Base-by-base conservation (phyloP, 2,797 vertebrate genomes). In the Sebastes hopkinsi region DNA sequence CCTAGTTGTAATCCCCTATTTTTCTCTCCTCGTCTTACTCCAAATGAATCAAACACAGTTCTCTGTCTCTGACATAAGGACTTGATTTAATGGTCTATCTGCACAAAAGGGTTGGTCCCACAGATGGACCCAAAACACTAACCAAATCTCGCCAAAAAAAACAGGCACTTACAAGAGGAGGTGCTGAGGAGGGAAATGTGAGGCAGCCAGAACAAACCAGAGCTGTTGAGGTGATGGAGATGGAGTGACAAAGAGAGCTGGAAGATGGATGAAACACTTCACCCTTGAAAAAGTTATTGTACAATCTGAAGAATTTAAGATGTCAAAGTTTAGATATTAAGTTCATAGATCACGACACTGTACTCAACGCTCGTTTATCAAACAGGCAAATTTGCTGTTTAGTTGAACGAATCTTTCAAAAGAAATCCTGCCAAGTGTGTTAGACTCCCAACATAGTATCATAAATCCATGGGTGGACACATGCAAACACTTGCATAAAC, bases 381-480 rank as follows among this genome's bases (percentile, higher is more conserved):
- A 79, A 54, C 16, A 58, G 32, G 52, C n/a, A 55, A 34, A 66
- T 60, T 22, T 22, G 18, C 61, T 0, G 55, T 60, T 72, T 70
- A 32, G 73, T 67, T 78, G 3, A 58, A 81, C 50, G 9, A 22
- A 27, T 54, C 13, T 75, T 61, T 64, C 46, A 36, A 75, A 67
- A 54, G 64, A 64, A 11, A 80, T 65, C 46, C 69, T 66, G 77
- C 80, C 76, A 86, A 82, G 72, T 79, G 69, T 81, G 67, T 84
- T 30, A 32, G 56, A 78, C 80, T 88, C 52, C 79, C 80, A 76
- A 69, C n/a, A 22, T 60, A 61, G 67, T 70, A 56, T 80, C 70
- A 87, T 74, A 79, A 89, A 89, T 91, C 80, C 36, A 79, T 59
- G 23, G 68, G 68, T 69, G 77, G 83, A 88, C 20, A 72, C 52